Percentiles rank a stretch among this genome's conserved stretches.
These are phyloP conservation scores for Shinisaurus crocodilurus DNA, from an alignment of 2,113 vertebrate genomes.

Conservation along the genomic window DNA sequence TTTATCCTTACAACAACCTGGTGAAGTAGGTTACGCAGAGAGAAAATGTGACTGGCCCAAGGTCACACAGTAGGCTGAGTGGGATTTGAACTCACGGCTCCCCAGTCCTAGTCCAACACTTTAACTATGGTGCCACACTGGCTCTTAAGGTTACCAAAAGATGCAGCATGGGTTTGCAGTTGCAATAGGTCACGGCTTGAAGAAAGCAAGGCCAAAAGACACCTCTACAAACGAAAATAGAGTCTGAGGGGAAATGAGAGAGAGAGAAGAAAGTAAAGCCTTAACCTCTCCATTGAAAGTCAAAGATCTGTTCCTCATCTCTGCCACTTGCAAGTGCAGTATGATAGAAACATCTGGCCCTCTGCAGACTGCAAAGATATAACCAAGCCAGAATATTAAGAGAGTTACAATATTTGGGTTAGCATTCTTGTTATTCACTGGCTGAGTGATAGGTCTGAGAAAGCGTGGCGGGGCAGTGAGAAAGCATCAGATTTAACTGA, in stretches of 20 bases:
- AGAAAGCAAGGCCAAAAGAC: not conserved
- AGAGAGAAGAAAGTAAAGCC: not conserved
- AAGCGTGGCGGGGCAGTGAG: not conserved
- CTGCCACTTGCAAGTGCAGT: not conserved
- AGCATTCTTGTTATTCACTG: too few relatives aligned
- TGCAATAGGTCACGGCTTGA: not conserved
- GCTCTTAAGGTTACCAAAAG: slow-evolving; percentile 12
- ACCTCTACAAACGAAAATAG: not conserved
- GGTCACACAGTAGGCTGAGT: not conserved
- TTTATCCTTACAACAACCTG: not conserved
- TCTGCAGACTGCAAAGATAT: not conserved
- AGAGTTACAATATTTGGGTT: not conserved
- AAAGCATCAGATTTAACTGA: not conserved
- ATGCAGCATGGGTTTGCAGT: not conserved
- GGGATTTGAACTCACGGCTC: too few relatives aligned
- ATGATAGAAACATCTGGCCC: not conserved
- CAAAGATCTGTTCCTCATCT: not conserved
- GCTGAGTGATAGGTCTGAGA: not conserved
- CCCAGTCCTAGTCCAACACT: not conserved
- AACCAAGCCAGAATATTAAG: not conserved
- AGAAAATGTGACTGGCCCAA: not conserved
- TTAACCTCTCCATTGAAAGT: not conserved
- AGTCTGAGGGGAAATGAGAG: too few relatives aligned
- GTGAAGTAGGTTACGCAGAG: not conserved
- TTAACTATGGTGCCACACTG: not conserved